Evolutionary conservation across 1,140 invertebrate species (phyloP), one percentile per base, ranked within the genome.

Genomic region (Diorhabda elongata): DNA sequence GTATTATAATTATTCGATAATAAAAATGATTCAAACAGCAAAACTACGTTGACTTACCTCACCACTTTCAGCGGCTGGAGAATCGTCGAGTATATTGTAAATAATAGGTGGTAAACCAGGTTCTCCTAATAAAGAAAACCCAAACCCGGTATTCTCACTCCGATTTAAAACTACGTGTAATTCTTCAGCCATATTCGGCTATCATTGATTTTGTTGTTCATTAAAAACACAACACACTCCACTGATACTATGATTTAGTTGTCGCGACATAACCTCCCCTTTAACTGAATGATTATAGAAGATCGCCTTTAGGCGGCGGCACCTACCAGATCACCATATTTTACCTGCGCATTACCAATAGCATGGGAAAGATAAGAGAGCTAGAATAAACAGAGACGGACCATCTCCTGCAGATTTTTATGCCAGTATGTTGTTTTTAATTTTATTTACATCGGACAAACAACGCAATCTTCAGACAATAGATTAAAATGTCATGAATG

Each of bases 1-100:
- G 6, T 8, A 52, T 52, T 52, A 52, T 52, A 52, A 52, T 6
- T 52, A 3, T 52, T 52, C 47, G 4, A 3, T 52, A 52, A 52
- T 26, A 26, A 11, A 52, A 45, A 42, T 58, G 26, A 52, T 65
- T 60, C n/a, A 61, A 61, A 69, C n/a, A 61, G 66, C 52, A 69
- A 69, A 65, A 61, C 61, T 64, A 11, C 7, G 59, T 59, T 60
- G 42, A 83, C 88, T 90, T 87, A 95, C 93, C 90, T 93, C 88
- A 81, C 92, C 92, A 82, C 91, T 91, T 80, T 91, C 89, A 74
- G 92, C 92, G 69, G 93, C 93, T 78, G 93, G 93, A 74, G 93
- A 95, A 83, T 95, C 92, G 83, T 95, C 92, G 77, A 93, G 87
- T 79, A 96, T 94, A 83, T 95, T 90, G 84, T 94, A 95, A 81